phyloP scores from a whole-genome alignment of 2,113 vertebrate species.

The Embiotoca jacksoni region DNA sequence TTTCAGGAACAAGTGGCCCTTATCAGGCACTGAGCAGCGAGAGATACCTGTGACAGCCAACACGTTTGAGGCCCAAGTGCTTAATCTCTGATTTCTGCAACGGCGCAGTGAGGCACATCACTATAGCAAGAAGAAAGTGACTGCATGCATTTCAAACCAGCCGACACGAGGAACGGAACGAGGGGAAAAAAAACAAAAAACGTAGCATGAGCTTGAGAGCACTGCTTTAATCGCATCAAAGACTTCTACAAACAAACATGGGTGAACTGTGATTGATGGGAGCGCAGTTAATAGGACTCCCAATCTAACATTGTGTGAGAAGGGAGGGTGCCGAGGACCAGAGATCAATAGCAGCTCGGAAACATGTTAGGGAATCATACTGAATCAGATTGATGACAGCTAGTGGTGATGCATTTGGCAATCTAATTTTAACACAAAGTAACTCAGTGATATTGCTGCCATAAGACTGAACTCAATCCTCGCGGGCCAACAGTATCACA shows the following conservation, averaged over 20 bases:
- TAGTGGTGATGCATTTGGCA: slow-evolving; percentile 74
- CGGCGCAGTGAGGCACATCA: slow-evolving; percentile 67
- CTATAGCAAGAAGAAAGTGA: slow-evolving; percentile 48
- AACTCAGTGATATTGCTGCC: slow-evolving; percentile 55
- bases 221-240: slow-evolving; percentile 78
- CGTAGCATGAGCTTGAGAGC: slow-evolving; percentile 35
- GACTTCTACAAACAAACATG: slow-evolving; percentile 79
- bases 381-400: slow-evolving; percentile 78
- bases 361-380: slow-evolving; percentile 75
- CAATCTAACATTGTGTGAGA: slow-evolving; percentile 51
- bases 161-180: slow-evolving; percentile 24
- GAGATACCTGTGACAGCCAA: slow-evolving; percentile 76
- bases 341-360: slow-evolving; percentile 75
- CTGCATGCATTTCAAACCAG: slow-evolving; percentile 63
- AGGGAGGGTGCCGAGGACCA: slow-evolving; percentile 32
- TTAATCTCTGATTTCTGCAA: slow-evolving; percentile 76
- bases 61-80: slow-evolving; percentile 74
- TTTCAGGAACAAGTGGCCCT: slow-evolving; percentile 70
- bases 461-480: slow-evolving; percentile 58
- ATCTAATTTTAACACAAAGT: slow-evolving; percentile 79
- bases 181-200: slow-evolving; percentile 16
- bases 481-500: slow-evolving; percentile 39
- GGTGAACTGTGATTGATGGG: slow-evolving; percentile 79
- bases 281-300: slow-evolving; percentile 75
- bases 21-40: slow-evolving; percentile 69